phyloP scores from a whole-genome alignment of 2,888 invertebrate species.

The Drosophila pseudotakahashii region DNA sequence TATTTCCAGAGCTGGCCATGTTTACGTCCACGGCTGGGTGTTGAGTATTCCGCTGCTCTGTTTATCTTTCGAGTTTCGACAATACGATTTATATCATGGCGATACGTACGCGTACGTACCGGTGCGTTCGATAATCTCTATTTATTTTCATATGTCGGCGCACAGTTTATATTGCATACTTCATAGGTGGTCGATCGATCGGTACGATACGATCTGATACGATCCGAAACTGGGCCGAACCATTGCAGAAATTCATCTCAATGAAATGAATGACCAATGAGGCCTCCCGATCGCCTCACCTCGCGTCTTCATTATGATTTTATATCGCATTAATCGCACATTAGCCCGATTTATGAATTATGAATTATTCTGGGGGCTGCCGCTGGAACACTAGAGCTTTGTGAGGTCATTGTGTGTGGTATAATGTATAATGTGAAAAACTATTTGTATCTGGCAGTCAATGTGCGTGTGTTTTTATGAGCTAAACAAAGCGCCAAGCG shows the following conservation, averaged over 20 bases:
- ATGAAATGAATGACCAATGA: constrained; percentile 40
- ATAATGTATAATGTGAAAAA: constrained; percentile 27
- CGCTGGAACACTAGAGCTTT: constrained; percentile 1
- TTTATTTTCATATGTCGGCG: constrained; percentile 69
- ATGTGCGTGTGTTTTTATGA: constrained; percentile 43
- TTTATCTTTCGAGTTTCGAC: constrained; percentile 70
- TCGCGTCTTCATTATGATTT: constrained; percentile 50
- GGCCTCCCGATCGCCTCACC: constrained; percentile 27
- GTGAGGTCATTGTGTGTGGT: constrained; percentile 43
- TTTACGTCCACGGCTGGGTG: constrained; percentile 39
- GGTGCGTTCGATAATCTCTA: constrained; percentile 32
- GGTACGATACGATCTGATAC: constrained; percentile 25
- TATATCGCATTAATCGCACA: constrained; percentile 46
- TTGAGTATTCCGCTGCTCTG: constrained; percentile 44
- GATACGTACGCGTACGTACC: constrained; percentile 26
- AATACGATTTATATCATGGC: constrained; percentile 66
- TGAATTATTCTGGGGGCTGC: constrained; percentile 7
- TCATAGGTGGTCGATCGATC: constrained; percentile 64
- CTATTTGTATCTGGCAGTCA: constrained; percentile 41
- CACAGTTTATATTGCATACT: constrained; percentile 78
- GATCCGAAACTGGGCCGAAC: constrained; percentile 9
- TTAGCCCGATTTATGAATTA: constrained; percentile 33
- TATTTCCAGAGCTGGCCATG: constrained; percentile 19
- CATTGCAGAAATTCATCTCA: not conserved
- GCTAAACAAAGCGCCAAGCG: constrained; percentile 36